A percentile compares a stretch with the other conserved stretches of the same genome.
Conservation (phyloP, 2,113 vertebrate genomes). For the Neofelis nebulosa region DNA sequence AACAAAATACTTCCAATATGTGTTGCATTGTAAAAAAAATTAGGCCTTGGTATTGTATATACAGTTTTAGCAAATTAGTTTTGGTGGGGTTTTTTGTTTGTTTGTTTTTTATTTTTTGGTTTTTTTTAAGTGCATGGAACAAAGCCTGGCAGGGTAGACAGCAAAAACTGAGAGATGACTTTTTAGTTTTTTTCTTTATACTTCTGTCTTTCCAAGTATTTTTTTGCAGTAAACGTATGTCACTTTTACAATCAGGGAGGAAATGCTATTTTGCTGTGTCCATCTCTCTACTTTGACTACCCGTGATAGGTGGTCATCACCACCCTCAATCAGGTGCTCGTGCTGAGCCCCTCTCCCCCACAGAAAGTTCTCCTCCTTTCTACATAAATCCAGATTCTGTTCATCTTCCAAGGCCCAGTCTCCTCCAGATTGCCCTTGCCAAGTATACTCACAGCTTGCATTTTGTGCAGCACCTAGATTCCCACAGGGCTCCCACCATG, state of each 20-base stretch:
- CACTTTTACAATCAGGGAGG: not conserved
- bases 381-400: not conserved
- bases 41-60: not conserved
- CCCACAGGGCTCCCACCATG: not conserved
- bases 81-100: not conserved
- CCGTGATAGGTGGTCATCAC: too few relatives aligned
- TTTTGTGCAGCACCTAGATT: not conserved
- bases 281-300: not conserved
- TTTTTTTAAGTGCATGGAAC: not conserved
- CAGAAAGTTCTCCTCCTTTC: not conserved
- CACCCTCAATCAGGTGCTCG: not conserved
- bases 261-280: not conserved
- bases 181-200: not conserved
- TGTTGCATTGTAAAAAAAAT: not conserved
- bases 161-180: not conserved
- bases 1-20: not conserved
- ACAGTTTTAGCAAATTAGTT: not conserved
- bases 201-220: not conserved
- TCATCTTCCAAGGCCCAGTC: not conserved
- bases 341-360: not conserved
- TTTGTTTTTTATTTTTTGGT: not conserved
- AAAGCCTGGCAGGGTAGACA: not conserved
- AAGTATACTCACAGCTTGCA: accelerated
- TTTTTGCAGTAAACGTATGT: not conserved
- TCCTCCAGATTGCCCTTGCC: not conserved